A percentile compares a stretch with the other conserved stretches of the same genome.
Evolutionary conservation across 2,113 vertebrate genomes (phyloP).

Genomic region (Rhea pennata): DNA sequence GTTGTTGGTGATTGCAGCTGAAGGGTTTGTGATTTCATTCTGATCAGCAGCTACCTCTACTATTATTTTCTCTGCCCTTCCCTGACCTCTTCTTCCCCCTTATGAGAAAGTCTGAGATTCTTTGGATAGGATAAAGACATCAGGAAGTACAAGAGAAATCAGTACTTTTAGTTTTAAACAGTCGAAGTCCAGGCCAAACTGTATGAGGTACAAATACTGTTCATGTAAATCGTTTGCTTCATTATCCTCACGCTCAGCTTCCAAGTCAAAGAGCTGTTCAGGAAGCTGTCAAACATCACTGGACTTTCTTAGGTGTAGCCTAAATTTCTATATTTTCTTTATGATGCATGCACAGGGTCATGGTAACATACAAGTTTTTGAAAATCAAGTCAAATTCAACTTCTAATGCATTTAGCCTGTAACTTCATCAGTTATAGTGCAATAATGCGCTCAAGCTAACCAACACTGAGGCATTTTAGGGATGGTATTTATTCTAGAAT

Average conservation of each 20-base stretch:
- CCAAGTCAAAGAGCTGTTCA: neutral
- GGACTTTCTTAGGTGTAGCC: neutral
- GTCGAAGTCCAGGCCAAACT: neutral
- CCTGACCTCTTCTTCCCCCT: neutral
- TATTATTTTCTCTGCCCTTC: neutral
- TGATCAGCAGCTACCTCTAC: neutral
- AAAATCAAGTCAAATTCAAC: neutral
- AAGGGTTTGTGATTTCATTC: slow-evolving; percentile 21
- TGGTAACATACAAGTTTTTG: neutral
- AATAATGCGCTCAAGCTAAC: neutral
- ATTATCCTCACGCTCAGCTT: neutral
- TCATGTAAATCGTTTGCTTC: neutral
- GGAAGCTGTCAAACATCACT: neutral
- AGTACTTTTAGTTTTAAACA: neutral
- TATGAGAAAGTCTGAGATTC: neutral
- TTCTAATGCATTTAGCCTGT: neutral
- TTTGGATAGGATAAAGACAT: neutral
- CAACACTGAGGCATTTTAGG: neutral
- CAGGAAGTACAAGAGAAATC: neutral
- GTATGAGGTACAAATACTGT: neutral
- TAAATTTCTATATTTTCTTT: neutral
- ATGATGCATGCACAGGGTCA: neutral
- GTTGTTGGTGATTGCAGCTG: slow-evolving; percentile 47
- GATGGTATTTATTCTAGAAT: neutral
- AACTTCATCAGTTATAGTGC: neutral